These are phyloP conservation scores for Orius laevigatus DNA, from an alignment of 1,140 invertebrate genomes.

Conservation along the genomic window DNA sequence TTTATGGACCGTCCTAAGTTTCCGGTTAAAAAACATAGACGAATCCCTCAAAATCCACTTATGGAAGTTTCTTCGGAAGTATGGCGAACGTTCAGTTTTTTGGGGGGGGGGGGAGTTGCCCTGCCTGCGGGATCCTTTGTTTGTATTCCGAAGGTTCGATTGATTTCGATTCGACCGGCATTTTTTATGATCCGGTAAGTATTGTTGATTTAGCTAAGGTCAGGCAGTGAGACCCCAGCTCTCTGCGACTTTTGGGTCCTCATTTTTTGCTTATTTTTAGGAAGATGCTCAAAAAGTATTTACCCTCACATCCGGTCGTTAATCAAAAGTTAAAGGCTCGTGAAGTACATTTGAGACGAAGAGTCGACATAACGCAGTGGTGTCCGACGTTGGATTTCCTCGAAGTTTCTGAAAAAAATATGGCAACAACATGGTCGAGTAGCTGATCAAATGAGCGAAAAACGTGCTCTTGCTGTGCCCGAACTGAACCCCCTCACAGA, in stretches of 20 bases:
- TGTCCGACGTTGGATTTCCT: slow-evolving; percentile 27
- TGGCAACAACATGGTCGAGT: slow-evolving; percentile 45
- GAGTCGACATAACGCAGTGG: slow-evolving; percentile 28
- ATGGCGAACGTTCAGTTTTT: slow-evolving; percentile 40
- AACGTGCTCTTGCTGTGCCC: slow-evolving; percentile 35
- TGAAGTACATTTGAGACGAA: slow-evolving; percentile 42
- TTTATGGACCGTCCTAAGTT: slow-evolving; percentile 28
- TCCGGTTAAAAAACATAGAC: slow-evolving; percentile 25
- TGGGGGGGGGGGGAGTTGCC: too few species aligned
- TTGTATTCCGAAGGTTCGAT: slow-evolving; percentile 42
- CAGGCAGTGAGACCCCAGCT: too few species aligned
- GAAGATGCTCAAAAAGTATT: slow-evolving; percentile 35
- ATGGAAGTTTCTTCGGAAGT: slow-evolving; percentile 39
- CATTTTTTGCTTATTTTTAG: slow-evolving; percentile 23
- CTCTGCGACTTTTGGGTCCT: background rate
- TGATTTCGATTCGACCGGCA: slow-evolving; percentile 37
- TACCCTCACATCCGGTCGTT: slow-evolving; percentile 41
- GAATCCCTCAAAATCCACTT: slow-evolving; percentile 30
- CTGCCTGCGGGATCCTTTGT: slow-evolving; percentile 34
- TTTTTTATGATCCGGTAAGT: slow-evolving; percentile 34
- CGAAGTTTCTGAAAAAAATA: slow-evolving; percentile 30
- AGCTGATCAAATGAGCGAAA: slow-evolving; percentile 43
- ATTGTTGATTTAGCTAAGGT: too few species aligned
- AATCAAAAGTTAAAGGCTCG: slow-evolving; percentile 45
- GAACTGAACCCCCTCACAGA: slow-evolving; percentile 34